phyloP scores from a whole-genome alignment of 2,888 invertebrate species.

The Meganola albula region DNA sequence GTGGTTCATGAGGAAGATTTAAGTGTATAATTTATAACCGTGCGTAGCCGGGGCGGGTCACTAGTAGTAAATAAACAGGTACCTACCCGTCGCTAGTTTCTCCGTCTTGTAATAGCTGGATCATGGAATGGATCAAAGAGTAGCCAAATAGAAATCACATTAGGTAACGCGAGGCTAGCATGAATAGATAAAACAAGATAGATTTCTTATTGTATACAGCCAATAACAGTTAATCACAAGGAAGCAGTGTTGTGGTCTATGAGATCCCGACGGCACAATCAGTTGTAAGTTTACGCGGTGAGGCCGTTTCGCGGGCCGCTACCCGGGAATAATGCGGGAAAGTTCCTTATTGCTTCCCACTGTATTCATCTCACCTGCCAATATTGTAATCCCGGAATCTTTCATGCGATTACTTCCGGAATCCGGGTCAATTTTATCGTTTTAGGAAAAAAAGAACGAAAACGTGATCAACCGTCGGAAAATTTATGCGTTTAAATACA shows the following conservation, averaged over 20 bases:
- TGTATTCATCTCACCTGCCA: conserved; percentile 43
- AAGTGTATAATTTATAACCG: no score
- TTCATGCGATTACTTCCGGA: conserved; percentile 30
- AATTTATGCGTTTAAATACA: conserved; percentile 10
- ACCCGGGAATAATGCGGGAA: conserved; percentile 33
- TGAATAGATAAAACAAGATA: conserved; percentile 23
- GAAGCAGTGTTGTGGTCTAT: conserved; percentile 32
- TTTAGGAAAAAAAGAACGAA: conserved; percentile 19
- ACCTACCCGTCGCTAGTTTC: no score
- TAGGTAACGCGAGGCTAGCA: conserved; percentile 12
- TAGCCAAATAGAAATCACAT: no score
- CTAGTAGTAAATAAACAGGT: no score
- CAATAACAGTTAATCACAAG: conserved; percentile 42
- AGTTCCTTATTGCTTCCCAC: conserved; percentile 49
- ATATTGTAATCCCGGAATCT: conserved; percentile 36
- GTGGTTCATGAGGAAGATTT: no score
- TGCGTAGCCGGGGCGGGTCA: no score
- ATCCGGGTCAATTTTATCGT: conserved; percentile 22
- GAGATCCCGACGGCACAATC: conserved; percentile 36
- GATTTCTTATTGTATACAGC: conserved; percentile 28
- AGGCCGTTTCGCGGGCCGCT: conserved; percentile 24
- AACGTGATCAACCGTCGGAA: conserved; percentile 10
- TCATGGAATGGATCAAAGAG: no score
- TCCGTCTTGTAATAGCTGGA: no score
- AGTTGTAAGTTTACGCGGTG: conserved; percentile 30